Percentiles rank a stretch among this genome's conserved stretches.
These are phyloP conservation scores for Agriopis aurantiaria DNA, from an alignment of 2,888 invertebrate species.

Conservation along the genomic window DNA sequence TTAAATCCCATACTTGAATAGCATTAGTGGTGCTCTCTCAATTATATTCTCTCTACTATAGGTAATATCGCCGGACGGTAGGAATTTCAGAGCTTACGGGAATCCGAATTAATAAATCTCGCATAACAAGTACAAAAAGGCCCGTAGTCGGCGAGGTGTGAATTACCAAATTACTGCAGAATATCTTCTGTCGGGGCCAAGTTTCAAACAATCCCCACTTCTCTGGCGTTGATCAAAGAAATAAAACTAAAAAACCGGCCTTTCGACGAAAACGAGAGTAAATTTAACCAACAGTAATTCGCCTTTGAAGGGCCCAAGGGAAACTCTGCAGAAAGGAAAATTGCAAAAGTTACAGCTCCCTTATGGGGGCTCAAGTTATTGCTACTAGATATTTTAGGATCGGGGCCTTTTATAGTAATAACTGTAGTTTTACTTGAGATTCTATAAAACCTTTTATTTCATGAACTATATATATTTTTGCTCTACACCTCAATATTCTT, in stretches of 20 bases:
- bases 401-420: constrained; percentile 46
- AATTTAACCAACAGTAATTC: constrained; percentile 85
- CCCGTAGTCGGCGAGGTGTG: constrained; percentile 63
- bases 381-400: constrained; percentile 67
- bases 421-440: constrained; percentile 53
- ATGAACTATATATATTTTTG: background rate
- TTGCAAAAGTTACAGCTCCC: constrained; percentile 83
- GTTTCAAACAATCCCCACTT: constrained; percentile 82
- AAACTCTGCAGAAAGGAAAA: constrained; percentile 75
- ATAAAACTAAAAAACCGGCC: constrained; percentile 83
- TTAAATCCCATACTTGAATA: no score
- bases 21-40: background rate
- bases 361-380: constrained; percentile 75
- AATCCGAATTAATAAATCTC: constrained; percentile 30
- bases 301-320: constrained; percentile 79
- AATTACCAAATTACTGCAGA: constrained; percentile 79
- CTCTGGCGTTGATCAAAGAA: constrained; percentile 82
- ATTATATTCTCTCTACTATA: background rate
- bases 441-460: constrained; percentile 25
- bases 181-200: constrained; percentile 72
- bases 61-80: background rate
- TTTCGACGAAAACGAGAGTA: constrained; percentile 74
- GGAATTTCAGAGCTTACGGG: background rate
- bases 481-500: background rate
- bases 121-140: constrained; percentile 35